Conservation (phyloP, 2,797 vertebrate genomes). For the Cetoscarus ocellatus region DNA sequence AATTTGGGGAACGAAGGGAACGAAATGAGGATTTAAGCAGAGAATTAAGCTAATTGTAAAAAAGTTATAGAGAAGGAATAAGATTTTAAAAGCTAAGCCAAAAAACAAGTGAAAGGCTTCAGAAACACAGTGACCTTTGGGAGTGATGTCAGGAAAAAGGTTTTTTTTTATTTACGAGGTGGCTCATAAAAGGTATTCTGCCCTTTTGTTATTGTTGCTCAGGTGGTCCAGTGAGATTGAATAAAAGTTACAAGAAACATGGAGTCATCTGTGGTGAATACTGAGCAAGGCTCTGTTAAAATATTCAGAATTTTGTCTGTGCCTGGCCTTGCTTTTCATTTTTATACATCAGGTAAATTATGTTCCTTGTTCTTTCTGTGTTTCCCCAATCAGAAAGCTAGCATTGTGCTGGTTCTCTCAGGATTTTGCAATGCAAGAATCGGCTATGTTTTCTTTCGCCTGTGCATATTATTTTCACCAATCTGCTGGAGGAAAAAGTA, state of each 20-base stretch:
- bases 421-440: too few species aligned
- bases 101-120: neutral
- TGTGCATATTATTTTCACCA: too few species aligned
- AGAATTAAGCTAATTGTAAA: constrained; percentile 18
- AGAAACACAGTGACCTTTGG: neutral
- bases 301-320: neutral
- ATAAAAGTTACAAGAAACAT: constrained; percentile 27
- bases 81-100: too few species aligned
- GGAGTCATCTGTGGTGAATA: neutral
- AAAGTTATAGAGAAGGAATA: too few species aligned
- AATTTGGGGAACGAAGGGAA: constrained; percentile 62
- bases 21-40: constrained; percentile 41
- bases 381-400: too few species aligned
- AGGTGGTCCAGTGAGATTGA: constrained; percentile 34
- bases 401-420: too few species aligned
- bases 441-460: too few species aligned
- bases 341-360: too few species aligned
- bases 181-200: neutral
- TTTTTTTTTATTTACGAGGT: neutral
- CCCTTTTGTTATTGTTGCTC: constrained; percentile 19
- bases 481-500: too few species aligned
- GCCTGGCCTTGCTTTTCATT: neutral
- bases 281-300: neutral
- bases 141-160: neutral
- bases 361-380: too few species aligned